phyloP scores from a whole-genome alignment of 2,888 invertebrate genomes.

The Acleris literana region DNA sequence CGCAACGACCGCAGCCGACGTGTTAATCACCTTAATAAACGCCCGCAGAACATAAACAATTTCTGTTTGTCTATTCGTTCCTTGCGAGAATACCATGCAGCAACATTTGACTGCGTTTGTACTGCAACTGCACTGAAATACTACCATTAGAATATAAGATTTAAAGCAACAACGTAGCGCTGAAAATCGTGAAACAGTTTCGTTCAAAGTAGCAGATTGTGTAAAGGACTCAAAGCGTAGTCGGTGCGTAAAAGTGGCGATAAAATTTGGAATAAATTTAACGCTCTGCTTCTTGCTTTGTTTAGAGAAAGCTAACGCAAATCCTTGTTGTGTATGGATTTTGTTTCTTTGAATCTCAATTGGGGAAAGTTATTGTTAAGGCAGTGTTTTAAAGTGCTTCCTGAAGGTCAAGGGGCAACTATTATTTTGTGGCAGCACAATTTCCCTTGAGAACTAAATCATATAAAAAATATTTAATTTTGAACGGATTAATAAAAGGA shows the following conservation, averaged over 20 bases:
- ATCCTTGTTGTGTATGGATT: conserved; percentile 35
- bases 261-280: conserved; percentile 34
- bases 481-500: too few relatives aligned
- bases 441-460: background rate
- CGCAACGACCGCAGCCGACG: conserved; percentile 27
- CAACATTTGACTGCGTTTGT: conserved; percentile 8
- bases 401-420: background rate
- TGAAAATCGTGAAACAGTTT: background rate
- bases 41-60: conserved; percentile 32
- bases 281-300: conserved; percentile 32
- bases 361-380: conserved; percentile 13
- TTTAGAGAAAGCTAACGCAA: conserved; percentile 33
- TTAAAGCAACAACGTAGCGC: background rate
- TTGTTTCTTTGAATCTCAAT: conserved; percentile 18
- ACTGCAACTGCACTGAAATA: conserved; percentile 13
- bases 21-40: conserved; percentile 35
- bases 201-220: conserved; percentile 19
- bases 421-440: background rate
- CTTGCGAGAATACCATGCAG: conserved; percentile 19
- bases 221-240: conserved; percentile 30
- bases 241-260: conserved; percentile 33
- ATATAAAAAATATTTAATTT: too few relatives aligned
- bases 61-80: conserved; percentile 30
- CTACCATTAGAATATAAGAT: background rate
- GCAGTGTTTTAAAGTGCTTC: background rate